Evolutionary conservation across 2,113 vertebrate genomes (phyloP).

Genomic region (Sturnus vulgaris): DNA sequence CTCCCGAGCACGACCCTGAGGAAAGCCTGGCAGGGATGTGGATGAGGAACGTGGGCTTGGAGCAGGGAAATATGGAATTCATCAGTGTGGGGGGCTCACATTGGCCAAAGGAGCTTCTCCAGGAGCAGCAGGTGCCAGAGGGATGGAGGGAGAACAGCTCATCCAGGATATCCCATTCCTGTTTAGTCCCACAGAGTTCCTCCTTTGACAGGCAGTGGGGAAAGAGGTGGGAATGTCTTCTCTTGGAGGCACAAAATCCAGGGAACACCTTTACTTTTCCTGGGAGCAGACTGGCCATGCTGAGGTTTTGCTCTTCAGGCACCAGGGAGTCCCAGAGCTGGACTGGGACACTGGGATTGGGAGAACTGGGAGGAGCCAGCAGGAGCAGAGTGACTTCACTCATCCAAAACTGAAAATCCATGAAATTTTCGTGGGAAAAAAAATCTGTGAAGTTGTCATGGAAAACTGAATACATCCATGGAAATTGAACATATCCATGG

Average conservation of each 20-base stretch:
- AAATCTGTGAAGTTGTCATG: too few relatives aligned
- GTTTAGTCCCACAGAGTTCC: background rate
- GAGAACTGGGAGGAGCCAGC: background rate
- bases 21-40: background rate
- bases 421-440: too few relatives aligned
- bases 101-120: background rate
- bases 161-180: background rate
- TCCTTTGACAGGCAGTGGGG: background rate
- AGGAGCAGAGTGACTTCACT: background rate
- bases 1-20: background rate
- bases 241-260: background rate
- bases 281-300: background rate
- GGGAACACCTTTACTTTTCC: background rate
- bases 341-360: background rate
- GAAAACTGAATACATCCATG: background rate
- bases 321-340: background rate
- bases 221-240: background rate
- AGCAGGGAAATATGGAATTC: background rate
- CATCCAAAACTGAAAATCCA: background rate
- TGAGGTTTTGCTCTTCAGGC: background rate
- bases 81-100: rapidly evolving
- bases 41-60: background rate
- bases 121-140: background rate
- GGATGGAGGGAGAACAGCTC: background rate
- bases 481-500: background rate